phyloP scores from a whole-genome alignment of 1,140 invertebrate species.

The Asbolus verrucosus region DNA sequence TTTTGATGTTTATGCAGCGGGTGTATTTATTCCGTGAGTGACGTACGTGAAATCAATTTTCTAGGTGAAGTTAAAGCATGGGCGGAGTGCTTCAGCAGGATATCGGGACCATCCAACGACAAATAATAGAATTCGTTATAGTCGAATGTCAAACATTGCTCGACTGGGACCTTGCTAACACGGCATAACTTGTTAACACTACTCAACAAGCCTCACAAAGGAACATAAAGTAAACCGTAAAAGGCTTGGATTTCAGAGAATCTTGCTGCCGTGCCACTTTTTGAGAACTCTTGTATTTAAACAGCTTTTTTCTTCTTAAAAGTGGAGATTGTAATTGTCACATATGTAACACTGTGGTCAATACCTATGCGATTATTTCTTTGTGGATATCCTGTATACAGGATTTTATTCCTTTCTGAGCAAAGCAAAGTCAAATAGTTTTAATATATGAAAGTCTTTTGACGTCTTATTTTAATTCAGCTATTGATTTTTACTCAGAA shows the following conservation, averaged over 20 bases:
- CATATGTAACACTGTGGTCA: too few relatives aligned
- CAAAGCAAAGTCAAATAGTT: too few relatives aligned
- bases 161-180: conserved; percentile 21
- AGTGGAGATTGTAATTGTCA: too few relatives aligned
- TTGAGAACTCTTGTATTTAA: too few relatives aligned
- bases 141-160: conserved; percentile 29
- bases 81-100: conserved; percentile 12
- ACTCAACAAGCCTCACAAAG: conserved; percentile 23
- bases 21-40: conserved; percentile 5
- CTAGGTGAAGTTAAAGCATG: background rate
- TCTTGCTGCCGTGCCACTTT: background rate
- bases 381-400: too few relatives aligned
- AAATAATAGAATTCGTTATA: conserved; percentile 31
- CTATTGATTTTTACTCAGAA: too few relatives aligned
- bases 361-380: too few relatives aligned
- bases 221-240: conserved; percentile 28
- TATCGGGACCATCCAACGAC: conserved; percentile 16
- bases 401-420: too few relatives aligned
- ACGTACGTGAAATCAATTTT: conserved; percentile 32
- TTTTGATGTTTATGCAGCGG: conserved; percentile 23
- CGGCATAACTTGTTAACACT: conserved; percentile 31
- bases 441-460: too few relatives aligned
- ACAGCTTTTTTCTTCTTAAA: too few relatives aligned
- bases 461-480: too few relatives aligned
- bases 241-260: conserved; percentile 30